Conservation (phyloP, 2,797 vertebrate genomes). For the Artibeus lituratus region DNA sequence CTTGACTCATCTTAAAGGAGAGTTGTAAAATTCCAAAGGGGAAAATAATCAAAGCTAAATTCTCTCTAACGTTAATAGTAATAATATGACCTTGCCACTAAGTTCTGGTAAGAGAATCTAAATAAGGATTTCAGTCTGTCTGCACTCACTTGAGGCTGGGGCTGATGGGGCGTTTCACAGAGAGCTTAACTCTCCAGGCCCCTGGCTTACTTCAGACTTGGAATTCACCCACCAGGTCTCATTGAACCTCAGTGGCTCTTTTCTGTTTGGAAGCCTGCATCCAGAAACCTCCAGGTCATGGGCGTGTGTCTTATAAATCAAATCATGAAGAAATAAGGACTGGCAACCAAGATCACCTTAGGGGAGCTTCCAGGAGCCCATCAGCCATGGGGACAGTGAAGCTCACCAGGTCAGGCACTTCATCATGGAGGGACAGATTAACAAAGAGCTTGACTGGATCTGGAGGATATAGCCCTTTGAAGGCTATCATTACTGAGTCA, state of each 20-base stretch:
- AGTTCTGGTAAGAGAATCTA: neutral
- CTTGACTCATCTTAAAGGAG: neutral
- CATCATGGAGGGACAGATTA: no score
- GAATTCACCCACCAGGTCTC: slow-evolving; percentile 10
- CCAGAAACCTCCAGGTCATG: slow-evolving; percentile 42
- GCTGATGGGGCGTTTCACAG: neutral
- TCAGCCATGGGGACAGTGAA: neutral
- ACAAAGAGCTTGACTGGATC: neutral
- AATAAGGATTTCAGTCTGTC: neutral
- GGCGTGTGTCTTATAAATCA: slow-evolving; percentile 41
- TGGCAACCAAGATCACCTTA: neutral
- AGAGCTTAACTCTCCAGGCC: neutral
- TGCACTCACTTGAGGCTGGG: neutral
- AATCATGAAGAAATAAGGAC: slow-evolving; percentile 40
- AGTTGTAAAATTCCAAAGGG: neutral
- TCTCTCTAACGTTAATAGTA: neutral
- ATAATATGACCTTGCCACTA: neutral
- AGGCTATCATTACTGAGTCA: neutral
- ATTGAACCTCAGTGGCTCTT: slow-evolving; percentile 31
- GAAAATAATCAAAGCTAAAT: neutral
- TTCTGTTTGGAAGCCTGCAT: neutral
- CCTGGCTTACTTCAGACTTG: neutral
- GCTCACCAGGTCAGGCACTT: neutral
- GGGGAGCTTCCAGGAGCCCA: neutral
- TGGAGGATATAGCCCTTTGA: neutral